These are phyloP conservation scores for Pegoplata infirma DNA, from an alignment of 2,888 invertebrate genomes.

Conservation along the genomic window DNA sequence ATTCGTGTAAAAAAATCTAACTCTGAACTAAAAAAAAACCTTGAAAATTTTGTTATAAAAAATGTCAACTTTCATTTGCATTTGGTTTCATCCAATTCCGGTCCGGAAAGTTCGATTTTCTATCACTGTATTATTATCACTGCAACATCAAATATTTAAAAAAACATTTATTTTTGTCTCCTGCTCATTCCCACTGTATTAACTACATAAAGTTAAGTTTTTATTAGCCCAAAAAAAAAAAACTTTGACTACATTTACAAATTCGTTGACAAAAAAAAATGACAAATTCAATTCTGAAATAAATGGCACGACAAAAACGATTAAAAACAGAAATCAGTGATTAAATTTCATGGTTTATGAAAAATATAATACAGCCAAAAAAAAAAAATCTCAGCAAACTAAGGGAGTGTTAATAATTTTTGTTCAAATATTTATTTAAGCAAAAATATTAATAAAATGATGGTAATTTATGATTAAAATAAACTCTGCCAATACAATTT, in stretches of 20 bases:
- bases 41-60: too few species aligned
- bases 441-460: slow-evolving; percentile 39
- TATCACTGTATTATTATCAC: too few species aligned
- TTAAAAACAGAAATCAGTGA: slow-evolving; percentile 56
- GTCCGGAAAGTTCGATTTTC: too few species aligned
- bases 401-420: slow-evolving; percentile 77
- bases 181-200: slow-evolving; percentile 6
- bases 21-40: too few species aligned
- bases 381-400: slow-evolving; percentile 79
- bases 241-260: background rate
- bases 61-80: too few species aligned
- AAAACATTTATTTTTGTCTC: too few species aligned
- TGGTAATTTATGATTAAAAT: slow-evolving; percentile 14
- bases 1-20: too few species aligned
- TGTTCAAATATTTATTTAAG: too few species aligned
- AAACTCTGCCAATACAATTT: too few species aligned
- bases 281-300: background rate
- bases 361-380: slow-evolving; percentile 88
- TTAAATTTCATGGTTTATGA: slow-evolving; percentile 84
- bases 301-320: slow-evolving; percentile 45
- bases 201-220: background rate
- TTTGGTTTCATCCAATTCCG: too few species aligned
- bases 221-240: background rate
- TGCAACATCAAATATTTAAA: too few species aligned
- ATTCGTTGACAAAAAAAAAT: background rate